Percentiles rank a stretch among this genome's conserved stretches.
Conservation (phyloP, 2,888 invertebrate species). For the Eristalinus sepulchralis region DNA sequence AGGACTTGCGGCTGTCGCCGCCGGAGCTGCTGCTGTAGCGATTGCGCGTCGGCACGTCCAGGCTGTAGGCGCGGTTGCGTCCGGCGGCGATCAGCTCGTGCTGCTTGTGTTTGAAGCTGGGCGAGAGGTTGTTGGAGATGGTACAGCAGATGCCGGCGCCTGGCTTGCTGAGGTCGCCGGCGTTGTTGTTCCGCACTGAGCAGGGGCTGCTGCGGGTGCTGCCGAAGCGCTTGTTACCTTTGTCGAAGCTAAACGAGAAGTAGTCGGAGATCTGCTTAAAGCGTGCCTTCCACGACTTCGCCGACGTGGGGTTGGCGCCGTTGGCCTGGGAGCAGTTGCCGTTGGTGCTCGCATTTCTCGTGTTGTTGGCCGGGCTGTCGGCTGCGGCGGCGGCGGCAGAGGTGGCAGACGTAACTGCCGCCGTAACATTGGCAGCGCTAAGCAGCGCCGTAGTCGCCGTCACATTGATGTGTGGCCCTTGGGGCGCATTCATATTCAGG, state of each 20-base stretch:
- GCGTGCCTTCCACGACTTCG: slow-evolving; percentile 78
- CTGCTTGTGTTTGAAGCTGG: slow-evolving; percentile 74
- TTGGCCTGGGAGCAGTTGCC: slow-evolving; percentile 68
- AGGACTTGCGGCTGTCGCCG: slow-evolving; percentile 79
- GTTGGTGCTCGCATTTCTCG: slow-evolving; percentile 48
- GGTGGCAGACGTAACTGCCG: slow-evolving; percentile 34
- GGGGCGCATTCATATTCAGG: slow-evolving; percentile 72
- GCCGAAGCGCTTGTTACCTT: slow-evolving; percentile 78
- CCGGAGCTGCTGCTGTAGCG: slow-evolving; percentile 79
- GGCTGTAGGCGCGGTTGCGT: slow-evolving; percentile 79
- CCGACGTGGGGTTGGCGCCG: slow-evolving; percentile 25
- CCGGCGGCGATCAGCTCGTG: slow-evolving; percentile 74
- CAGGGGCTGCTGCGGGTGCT: slow-evolving; percentile 79
- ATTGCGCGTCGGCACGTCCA: slow-evolving; percentile 79
- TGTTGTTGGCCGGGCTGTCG: slow-evolving; percentile 52
- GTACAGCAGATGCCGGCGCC: slow-evolving; percentile 77
- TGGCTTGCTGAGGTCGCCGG: slow-evolving; percentile 70
- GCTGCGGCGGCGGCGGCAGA: slow-evolving; percentile 6
- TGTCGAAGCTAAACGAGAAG: slow-evolving; percentile 80
- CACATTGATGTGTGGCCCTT: slow-evolving; percentile 46
- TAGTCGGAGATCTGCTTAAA: slow-evolving; percentile 80
- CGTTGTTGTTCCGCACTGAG: slow-evolving; percentile 76
- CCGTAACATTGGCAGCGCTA: slow-evolving; percentile 51
- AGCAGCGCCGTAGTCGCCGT: slow-evolving; percentile 48
- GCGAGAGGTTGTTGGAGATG: slow-evolving; percentile 78